Conservation (phyloP, 2,113 vertebrate species). For the Daboia siamensis region DNA sequence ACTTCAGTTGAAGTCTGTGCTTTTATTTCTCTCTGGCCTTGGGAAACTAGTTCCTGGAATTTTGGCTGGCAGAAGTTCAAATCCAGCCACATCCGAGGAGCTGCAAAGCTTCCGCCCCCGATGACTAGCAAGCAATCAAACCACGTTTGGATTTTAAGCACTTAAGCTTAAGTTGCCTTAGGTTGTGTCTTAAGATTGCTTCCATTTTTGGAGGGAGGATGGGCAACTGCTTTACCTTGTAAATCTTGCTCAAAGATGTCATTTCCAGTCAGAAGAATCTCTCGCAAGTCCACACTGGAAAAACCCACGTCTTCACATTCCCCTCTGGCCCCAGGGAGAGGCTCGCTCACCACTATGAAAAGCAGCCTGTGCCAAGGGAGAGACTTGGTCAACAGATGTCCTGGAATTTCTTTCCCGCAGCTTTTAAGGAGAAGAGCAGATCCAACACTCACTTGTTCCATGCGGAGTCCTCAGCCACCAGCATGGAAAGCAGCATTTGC, state of each 20-base stretch:
- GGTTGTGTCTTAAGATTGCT: neutral
- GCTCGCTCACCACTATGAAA: slow-evolving; percentile 88
- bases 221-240: slow-evolving; percentile 71
- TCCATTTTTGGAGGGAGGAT: too few species aligned
- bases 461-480: slow-evolving; percentile 35
- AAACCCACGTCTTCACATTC: slow-evolving; percentile 81
- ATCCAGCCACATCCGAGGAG: neutral
- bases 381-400: neutral
- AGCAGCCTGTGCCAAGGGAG: slow-evolving; percentile 68
- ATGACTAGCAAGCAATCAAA: neutral
- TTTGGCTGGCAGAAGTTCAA: neutral
- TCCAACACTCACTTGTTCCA: slow-evolving; percentile 38
- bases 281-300: slow-evolving; percentile 75
- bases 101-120: neutral
- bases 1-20: too few species aligned
- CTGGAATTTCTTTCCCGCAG: too few species aligned
- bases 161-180: neutral
- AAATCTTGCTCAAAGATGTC: slow-evolving; percentile 76
- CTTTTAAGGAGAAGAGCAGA: neutral
- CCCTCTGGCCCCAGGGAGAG: slow-evolving; percentile 71
- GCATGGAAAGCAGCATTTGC: slow-evolving; percentile 45
- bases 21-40: too few species aligned
- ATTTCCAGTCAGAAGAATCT: slow-evolving; percentile 76
- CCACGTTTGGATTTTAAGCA: neutral
- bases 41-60: neutral